Base-by-base conservation (phyloP, 2,888 invertebrate species). In the Drosophila ezoana region DNA sequence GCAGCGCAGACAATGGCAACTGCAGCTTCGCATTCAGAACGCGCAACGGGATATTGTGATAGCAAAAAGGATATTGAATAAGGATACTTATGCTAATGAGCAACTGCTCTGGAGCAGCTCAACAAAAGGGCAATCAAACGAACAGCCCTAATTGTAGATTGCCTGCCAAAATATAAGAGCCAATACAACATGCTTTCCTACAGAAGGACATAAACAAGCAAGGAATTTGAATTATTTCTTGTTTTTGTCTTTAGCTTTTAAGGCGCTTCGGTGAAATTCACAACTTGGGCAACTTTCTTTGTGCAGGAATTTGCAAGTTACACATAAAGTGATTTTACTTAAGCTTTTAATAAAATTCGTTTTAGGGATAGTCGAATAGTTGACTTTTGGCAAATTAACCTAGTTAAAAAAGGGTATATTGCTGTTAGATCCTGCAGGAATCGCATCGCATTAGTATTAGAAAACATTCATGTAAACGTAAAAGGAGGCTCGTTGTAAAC, bases 51-150 rank as follows among this genome's bases (percentile, higher is more conserved):
- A 49, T 57, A 61, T 61, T 41, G 45, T 40, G 38, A 53, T n/a
- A 14, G 35, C 54, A 45, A 40, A 57, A 57, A 72, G 72, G 77
- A 75, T 77, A 75, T 72, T 67, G 68, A 49, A 67, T 59, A 47
- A 69, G 69, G 61, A 70, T 72, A 71, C 83, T 82, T 73, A 79
- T 76, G 83, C 71, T 82, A 79, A 85, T 82, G 77, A 86, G 68
- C 68, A 83, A 58, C 48, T 43, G 14, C n/a, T 10, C 28, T 20
- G 20, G 6, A 32, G 52, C 10, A 33, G 16, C 20, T 28, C 28
- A 47, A 40, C 28, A 11, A 38, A 16, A 38, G 43, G 16, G 18
- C n/a, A 37, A 18, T 33, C 57, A 35, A 59, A 41, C 33, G 28
- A 35, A 9, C 18, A 23, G 51, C 40, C 23, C 33, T 54, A 63